These are phyloP conservation scores for Poecilobothrus nobilitatus DNA, from an alignment of 2,888 invertebrate genomes.

Conservation along the genomic window DNA sequence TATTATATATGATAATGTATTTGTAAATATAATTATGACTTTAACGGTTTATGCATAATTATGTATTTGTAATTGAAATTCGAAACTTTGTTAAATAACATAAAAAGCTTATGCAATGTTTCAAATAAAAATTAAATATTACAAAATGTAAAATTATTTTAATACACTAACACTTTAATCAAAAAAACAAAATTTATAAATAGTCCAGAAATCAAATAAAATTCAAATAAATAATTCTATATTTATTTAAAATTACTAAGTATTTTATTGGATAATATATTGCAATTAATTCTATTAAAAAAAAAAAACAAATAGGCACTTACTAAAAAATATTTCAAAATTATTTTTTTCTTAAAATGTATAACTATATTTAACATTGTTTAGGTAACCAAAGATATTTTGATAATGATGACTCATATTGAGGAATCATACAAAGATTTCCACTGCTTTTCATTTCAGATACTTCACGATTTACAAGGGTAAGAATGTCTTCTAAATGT, in stretches of 20 bases:
- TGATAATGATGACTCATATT: conserved; percentile 28
- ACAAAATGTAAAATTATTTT: not conserved
- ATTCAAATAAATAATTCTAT: not conserved
- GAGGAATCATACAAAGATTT: conserved; percentile 34
- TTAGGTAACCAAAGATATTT: conserved; percentile 33
- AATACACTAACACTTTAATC: not conserved
- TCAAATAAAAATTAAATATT: not conserved
- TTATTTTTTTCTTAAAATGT: no score
- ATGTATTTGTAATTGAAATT: not conserved
- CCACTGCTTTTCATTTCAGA: conserved; percentile 28
- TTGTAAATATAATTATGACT: no score
- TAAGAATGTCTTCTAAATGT: conserved; percentile 36
- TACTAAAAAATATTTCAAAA: no score
- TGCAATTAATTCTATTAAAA: no score
- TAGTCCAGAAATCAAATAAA: not conserved
- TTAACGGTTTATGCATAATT: no score
- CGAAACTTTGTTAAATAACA: not conserved
- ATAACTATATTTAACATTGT: not conserved
- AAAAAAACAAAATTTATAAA: not conserved
- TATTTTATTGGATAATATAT: no score
- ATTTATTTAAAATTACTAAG: not conserved
- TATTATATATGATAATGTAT: no score
- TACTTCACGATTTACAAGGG: conserved; percentile 29
- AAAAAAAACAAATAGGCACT: no score
- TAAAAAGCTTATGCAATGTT: not conserved